Base-by-base conservation (phyloP, 2,113 vertebrate species). In the Porphyrio hochstetteri region DNA sequence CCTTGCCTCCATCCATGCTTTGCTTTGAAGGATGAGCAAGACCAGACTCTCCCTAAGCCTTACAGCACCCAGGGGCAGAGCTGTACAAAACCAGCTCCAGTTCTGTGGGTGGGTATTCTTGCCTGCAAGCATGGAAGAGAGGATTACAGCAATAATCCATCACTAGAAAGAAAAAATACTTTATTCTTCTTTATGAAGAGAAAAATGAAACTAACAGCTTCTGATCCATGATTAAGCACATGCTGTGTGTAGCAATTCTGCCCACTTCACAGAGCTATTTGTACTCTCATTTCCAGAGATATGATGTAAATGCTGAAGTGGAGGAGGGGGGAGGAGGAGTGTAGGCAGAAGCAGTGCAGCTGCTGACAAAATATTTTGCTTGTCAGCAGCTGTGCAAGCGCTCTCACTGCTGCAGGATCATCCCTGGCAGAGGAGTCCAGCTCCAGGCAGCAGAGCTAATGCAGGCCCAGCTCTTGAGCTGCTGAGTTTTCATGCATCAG, bases 311-410 rank as follows among this genome's bases (percentile, higher is more conserved):
- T 24, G 21, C 70, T 12, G 20, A 75, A 70, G 63, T 1, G 2
- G 57, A 33, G 2, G 48, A 31, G 36, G 28, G 46, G 69, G 56
- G 56, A 68, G 36, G 21, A 87, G 19, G 57, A 20, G 52, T 33
- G 63, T 5, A 71, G 48, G 78, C 77, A 69, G 92, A 64, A 87
- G 57, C 11, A 23, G n/a, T 1, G 74, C 74, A 93, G 92, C 88
- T 90, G 92, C 82, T 53, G 85, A 38, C 65, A 59, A 67, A 96
- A 65, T 44, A 72, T 90, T 85, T 57, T 20, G 48, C 90, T 80
- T 53, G 52, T 85, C 84, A 85, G 91, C 76, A 85, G 72, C 79
- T 29, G 2, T 10, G 1, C 65, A 38, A 68, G 13, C 0, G 4
- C 75, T 28, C 57, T 64, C 6, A 1, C 31, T 67, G 81, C 60